Percentiles rank a stretch among this genome's conserved stretches.
These are phyloP conservation scores for Megastigmus dorsalis DNA, from an alignment of 2,888 invertebrate genomes.

Conservation along the genomic window DNA sequence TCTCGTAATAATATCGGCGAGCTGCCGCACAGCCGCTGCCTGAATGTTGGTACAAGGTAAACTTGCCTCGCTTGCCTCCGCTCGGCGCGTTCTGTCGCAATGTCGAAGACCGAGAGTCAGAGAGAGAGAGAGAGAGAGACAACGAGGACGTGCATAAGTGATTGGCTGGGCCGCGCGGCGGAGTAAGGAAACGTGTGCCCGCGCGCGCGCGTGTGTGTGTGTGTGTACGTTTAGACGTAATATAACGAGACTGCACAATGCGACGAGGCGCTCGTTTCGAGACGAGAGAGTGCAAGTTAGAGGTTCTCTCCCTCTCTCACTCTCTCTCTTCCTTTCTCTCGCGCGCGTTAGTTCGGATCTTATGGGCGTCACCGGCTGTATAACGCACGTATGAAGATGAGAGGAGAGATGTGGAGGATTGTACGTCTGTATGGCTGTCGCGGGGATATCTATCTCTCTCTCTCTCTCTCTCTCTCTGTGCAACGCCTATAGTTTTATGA, in stretches of 20 bases:
- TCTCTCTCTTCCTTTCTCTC: slow-evolving; percentile 18
- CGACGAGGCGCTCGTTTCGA: slow-evolving; percentile 22
- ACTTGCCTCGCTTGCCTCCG: no score
- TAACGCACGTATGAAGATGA: slow-evolving; percentile 28
- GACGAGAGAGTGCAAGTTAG: background rate
- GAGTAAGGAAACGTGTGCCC: background rate
- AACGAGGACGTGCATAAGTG: no score
- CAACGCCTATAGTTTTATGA: no score
- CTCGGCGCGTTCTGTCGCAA: slow-evolving; percentile 36
- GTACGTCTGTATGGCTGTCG: no score
- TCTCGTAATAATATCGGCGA: no score
- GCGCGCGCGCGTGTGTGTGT: background rate
- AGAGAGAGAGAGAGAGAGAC: no score
- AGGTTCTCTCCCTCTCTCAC: slow-evolving; percentile 3
- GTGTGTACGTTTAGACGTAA: background rate
- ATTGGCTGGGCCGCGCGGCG: no score
- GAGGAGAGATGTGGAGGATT: no score
- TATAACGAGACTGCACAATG: slow-evolving; percentile 19
- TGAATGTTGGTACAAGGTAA: no score
- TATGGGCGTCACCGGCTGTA: slow-evolving; percentile 33
- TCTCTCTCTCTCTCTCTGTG: no score
- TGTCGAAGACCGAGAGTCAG: background rate
- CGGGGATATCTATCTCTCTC: no score
- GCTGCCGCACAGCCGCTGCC: no score
- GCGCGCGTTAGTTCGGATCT: background rate